Evolutionary conservation across 2,797 vertebrate species (phyloP), one percentile per base, ranked within the genome.

Genomic region (Danio choprae): DNA sequence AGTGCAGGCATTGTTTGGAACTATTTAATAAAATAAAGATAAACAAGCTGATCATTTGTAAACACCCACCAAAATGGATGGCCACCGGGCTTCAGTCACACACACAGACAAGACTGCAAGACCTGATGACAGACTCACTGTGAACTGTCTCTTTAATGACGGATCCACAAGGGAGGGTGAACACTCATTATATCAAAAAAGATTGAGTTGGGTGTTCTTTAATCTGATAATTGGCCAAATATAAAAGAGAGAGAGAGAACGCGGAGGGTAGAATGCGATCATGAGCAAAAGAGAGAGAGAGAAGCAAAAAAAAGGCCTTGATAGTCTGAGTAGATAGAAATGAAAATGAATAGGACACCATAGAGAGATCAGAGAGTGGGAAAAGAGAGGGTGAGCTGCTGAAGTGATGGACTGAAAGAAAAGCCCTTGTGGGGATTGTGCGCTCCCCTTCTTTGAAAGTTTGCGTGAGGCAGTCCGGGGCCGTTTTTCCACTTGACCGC

Each of bases 401-500:
- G 83, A 78, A 81, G 71, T 80, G 83, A 77, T 74, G 63, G 68
- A 55, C 53, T 74, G 44, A 55, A 60, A 64, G 79, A 83, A 81
- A 84, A 86, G 58, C 69, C 72, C 77, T 84, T 77, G 81, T 72
- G 76, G 75, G 76, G 79, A 77, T 79, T 70, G 64, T 64, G 60
- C 85, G 85, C 80, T 86, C 80, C 91, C 92, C 91, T 78, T 89
- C 94, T 95, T 93, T 93, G 92, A 93, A 92, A 93, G 92, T 93
- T 94, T 93, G 94, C 92, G 92, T 94, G 94, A 93, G 92, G 94
- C 92, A 93, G 93, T 92, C 86, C 89, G 92, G 91, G 44, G 91
- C 95, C 93, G 93, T 95, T 95, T 92, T 97, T 98, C 95, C 95
- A 95, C 96, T 95, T 94, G 90, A 91, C 92, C 95, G 96, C 95